These are phyloP conservation scores for Pica pica DNA, from an alignment of 2,113 vertebrate genomes.

Conservation along the genomic window DNA sequence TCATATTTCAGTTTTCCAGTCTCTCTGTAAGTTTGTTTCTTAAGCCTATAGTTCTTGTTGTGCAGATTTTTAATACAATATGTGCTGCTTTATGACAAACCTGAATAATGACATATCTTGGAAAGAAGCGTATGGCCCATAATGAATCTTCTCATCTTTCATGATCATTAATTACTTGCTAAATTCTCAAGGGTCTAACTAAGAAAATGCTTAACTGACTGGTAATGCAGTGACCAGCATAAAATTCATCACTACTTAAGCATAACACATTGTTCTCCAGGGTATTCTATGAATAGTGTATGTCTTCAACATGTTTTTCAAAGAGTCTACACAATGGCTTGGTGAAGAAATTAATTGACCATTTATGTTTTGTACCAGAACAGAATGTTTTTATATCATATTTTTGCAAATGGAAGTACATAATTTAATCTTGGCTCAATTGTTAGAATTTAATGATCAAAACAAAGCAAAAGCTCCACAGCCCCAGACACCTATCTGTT, in stretches of 20 bases:
- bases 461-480: not conserved
- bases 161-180: constrained; percentile 41
- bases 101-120: not conserved
- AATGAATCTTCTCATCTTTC: constrained; percentile 2
- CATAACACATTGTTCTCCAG: constrained; percentile 1
- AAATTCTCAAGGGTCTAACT: constrained; percentile 7
- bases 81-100: not conserved
- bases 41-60: not conserved
- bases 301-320: constrained; percentile 5
- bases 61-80: not conserved
- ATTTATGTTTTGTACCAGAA: constrained; percentile 18
- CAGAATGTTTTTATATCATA: constrained; percentile 10
- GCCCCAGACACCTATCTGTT: not conserved
- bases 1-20: not conserved
- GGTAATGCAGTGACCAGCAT: constrained; percentile 16
- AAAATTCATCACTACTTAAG: constrained; percentile 35
- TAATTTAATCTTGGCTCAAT: constrained; percentile 19
- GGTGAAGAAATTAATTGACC: not conserved
- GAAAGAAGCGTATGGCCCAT: not conserved
- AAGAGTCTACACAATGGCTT: not conserved
- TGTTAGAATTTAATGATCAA: not conserved
- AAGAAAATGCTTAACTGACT: constrained; percentile 31
- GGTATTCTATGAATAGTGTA: not conserved
- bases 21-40: not conserved
- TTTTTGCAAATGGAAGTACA: constrained; percentile 16